Evolutionary conservation across 2,797 vertebrate genomes (phyloP).

Genomic region (Crocodylus rhombifer): DNA sequence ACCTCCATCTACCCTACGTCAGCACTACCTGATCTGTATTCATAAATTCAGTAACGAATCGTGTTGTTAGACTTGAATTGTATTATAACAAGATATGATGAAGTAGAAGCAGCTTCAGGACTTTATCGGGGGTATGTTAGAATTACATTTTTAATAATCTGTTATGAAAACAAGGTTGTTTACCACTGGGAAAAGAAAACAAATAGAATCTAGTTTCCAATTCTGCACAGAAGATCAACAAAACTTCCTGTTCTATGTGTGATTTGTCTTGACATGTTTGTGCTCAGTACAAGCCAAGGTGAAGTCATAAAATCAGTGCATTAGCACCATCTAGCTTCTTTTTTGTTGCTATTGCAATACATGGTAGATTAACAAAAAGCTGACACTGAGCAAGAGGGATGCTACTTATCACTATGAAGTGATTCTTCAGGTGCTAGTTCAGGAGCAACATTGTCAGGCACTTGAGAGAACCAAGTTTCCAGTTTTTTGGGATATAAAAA

Average conservation of each 20-base stretch:
- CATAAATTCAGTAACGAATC: neutral
- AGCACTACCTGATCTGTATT: accelerated
- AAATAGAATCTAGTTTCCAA: neutral
- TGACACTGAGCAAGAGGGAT: neutral
- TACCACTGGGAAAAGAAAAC: neutral
- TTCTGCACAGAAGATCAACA: neutral
- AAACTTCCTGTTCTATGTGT: neutral
- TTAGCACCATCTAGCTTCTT: conserved; percentile 69
- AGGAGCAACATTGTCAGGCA: accelerated
- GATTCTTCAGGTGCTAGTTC: neutral
- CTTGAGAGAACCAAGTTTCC: neutral
- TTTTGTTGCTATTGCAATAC: conserved; percentile 32
- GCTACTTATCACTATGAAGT: neutral
- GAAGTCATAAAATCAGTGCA: neutral
- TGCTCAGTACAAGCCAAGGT: neutral
- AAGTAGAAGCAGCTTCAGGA: neutral
- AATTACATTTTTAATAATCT: neutral
- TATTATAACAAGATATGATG: neutral
- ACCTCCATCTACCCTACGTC: neutral
- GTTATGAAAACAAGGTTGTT: neutral
- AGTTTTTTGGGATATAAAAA: neutral
- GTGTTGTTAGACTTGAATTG: neutral
- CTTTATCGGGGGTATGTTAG: neutral
- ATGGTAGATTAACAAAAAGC: neutral
- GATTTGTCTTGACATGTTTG: neutral